Evolutionary conservation across 2,888 invertebrate genomes (phyloP).

Genomic region (Campopleginae sp.): DNA sequence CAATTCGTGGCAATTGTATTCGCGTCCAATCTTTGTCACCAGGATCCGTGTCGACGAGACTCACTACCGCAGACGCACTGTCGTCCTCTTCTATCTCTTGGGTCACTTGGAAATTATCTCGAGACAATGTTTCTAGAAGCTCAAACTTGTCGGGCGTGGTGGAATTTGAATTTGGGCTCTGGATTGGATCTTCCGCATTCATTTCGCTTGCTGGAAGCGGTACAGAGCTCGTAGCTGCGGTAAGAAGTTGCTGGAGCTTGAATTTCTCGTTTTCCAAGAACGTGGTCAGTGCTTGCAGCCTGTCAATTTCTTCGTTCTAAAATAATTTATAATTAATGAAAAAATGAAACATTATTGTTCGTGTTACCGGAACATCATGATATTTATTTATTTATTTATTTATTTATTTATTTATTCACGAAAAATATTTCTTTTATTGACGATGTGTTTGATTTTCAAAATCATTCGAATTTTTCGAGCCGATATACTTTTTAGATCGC

Average conservation of each 20-base stretch:
- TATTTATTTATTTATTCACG: too few relatives aligned
- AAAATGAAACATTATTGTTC: too few relatives aligned
- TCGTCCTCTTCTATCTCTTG: constrained; percentile 79
- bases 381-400: too few relatives aligned
- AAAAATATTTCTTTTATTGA: too few relatives aligned
- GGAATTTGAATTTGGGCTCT: constrained; percentile 79
- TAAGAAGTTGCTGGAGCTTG: constrained; percentile 85
- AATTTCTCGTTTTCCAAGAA: constrained; percentile 86
- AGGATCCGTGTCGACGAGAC: constrained; percentile 81
- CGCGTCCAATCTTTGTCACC: constrained; percentile 84
- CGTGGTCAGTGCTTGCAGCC: constrained; percentile 86
- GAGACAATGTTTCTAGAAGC: constrained; percentile 78
- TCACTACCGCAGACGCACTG: constrained; percentile 79
- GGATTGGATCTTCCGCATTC: constrained; percentile 73
- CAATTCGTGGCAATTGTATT: constrained; percentile 79
- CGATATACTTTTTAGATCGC: too few relatives aligned
- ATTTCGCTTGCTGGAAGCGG: constrained; percentile 20
- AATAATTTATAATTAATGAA: too few relatives aligned
- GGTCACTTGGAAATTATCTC: constrained; percentile 73
- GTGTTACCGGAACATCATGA: too few relatives aligned
- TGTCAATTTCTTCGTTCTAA: constrained; percentile 86
- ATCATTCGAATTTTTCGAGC: too few relatives aligned
- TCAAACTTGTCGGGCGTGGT: constrained; percentile 83
- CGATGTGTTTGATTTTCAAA: too few relatives aligned
- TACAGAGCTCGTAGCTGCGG: constrained; percentile 2